Evolutionary conservation across 92 coral and sea anemone genomes (phyloP).

Genomic region (Plumapathes pennacea): DNA sequence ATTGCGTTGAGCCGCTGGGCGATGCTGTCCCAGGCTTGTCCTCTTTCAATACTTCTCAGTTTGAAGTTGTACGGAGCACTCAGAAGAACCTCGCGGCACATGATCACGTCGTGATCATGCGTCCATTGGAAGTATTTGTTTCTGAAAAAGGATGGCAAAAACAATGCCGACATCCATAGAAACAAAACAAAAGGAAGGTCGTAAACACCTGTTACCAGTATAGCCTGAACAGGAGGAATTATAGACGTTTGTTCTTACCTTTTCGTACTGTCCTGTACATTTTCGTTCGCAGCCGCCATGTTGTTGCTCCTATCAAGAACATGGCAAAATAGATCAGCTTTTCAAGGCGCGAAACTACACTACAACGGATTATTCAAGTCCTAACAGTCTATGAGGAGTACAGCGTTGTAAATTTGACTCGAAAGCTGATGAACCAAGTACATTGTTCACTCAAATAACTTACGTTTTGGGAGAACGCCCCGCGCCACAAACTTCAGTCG

Average conservation of each 20-base stretch:
- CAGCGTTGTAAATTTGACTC: background rate
- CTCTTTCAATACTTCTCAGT: conserved; percentile 6
- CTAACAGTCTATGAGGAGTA: background rate
- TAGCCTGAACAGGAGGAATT: too few species aligned
- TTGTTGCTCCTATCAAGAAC: too few species aligned
- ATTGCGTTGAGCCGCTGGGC: conserved; percentile 6
- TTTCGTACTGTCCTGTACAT: too few species aligned
- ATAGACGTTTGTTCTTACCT: too few species aligned
- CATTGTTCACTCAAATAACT: background rate
- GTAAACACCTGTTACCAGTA: too few species aligned
- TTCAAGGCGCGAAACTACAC: background rate
- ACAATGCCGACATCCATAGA: too few species aligned
- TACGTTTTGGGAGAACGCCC: conserved; percentile 3
- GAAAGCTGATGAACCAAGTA: background rate
- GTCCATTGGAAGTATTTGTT: conserved; percentile 10
- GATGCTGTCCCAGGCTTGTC: conserved; percentile 7
- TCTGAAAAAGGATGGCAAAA: background rate
- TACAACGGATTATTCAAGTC: background rate
- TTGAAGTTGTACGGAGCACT: conserved; percentile 9
- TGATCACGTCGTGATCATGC: conserved; percentile 5
- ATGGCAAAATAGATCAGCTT: background rate
- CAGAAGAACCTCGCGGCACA: conserved; percentile 8
- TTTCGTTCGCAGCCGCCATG: too few species aligned
- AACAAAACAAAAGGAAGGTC: too few species aligned
- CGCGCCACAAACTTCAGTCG: conserved; percentile 7